Percentiles rank a stretch among this genome's conserved stretches.
These are phyloP conservation scores for Penaeus chinensis DNA, from an alignment of 1,140 invertebrate species.

Conservation along the genomic window DNA sequence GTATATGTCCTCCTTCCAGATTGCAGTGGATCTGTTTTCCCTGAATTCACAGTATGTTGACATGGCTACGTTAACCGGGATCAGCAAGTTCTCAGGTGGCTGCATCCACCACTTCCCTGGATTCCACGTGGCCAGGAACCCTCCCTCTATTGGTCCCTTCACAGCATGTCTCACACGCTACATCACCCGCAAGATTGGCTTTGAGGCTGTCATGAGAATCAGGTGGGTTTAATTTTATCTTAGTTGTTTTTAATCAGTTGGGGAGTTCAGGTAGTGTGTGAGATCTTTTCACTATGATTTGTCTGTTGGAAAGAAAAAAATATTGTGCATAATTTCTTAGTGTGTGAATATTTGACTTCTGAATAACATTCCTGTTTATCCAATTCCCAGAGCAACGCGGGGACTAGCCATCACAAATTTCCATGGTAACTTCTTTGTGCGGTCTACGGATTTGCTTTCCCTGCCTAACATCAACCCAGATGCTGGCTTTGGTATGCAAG, in stretches of 20 bases:
- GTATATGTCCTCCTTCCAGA: constrained; percentile 23
- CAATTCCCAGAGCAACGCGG: constrained; percentile 68
- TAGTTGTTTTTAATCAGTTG: neutral
- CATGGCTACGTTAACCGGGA: constrained; percentile 90
- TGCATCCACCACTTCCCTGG: constrained; percentile 93
- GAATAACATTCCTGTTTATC: neutral
- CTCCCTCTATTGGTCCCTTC: constrained; percentile 80
- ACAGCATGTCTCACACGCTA: constrained; percentile 87
- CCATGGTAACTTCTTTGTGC: constrained; percentile 99
- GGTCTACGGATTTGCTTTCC: constrained; percentile 95
- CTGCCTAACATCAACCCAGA: constrained; percentile 98
- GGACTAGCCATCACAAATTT: constrained; percentile 96
- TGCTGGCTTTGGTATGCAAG: constrained; percentile 97
- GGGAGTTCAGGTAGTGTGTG: too few relatives aligned
- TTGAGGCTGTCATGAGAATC: constrained; percentile 98
- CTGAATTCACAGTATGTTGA: constrained; percentile 94
- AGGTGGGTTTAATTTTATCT: constrained; percentile 71
- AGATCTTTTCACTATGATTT: neutral
- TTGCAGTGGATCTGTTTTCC: constrained; percentile 93
- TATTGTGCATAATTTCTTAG: too few relatives aligned
- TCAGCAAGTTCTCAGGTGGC: constrained; percentile 95
- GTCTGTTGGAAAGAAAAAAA: too few relatives aligned
- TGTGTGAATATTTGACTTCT: too few relatives aligned
- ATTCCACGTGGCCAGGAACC: constrained; percentile 80
- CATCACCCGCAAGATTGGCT: constrained; percentile 95